Evolutionary conservation across 2,888 invertebrate species (phyloP), one percentile per base, ranked within the genome.

Genomic region (Drosophila anomalata): DNA sequence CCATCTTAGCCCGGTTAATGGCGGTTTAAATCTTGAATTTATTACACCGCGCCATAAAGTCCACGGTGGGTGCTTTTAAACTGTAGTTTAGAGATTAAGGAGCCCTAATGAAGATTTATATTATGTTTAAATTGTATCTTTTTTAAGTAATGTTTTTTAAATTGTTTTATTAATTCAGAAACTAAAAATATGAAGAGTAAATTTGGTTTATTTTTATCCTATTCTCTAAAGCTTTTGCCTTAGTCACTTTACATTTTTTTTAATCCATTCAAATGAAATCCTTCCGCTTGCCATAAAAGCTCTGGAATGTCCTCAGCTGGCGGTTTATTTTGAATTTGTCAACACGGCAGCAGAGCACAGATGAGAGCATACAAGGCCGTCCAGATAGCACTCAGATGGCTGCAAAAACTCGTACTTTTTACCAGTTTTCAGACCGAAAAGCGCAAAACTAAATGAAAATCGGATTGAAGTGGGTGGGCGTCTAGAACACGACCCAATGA

Each of bases 401-500:
- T 68, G 59, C 31, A 65, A 62, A 8, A 3, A 17, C 20, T 42
- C 41, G 44, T 59, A 70, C 42, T 75, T 72, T 58, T 59, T 55
- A 44, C 61, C 41, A 56, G 44, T 47, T 55, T 42, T 65, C 65
- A 75, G 6, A 57, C 69, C 72, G 51, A 58, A 72, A 60, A 61
- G 41, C 57, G 26, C 33, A 73, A 76, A 48, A 67, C 42, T 57
- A 8, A 29, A 41, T 54, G 29, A 33, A 51, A 36, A 20, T 17
- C 44, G 8, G 44, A 22, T 22, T 12, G 22, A 22, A 11, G 44
- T 44, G 44, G 12, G 48, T 26, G 46, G 29, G 47, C 57, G 60
- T 51, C 65, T 48, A 66, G 67, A 73, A 74, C 70, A 84, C 77
- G 81, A 74, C 67, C 79, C 77, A 68, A 77, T 77, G 76, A 81